Evolutionary conservation across 2,113 vertebrate species (phyloP).

Genomic region (Lophius piscatorius): DNA sequence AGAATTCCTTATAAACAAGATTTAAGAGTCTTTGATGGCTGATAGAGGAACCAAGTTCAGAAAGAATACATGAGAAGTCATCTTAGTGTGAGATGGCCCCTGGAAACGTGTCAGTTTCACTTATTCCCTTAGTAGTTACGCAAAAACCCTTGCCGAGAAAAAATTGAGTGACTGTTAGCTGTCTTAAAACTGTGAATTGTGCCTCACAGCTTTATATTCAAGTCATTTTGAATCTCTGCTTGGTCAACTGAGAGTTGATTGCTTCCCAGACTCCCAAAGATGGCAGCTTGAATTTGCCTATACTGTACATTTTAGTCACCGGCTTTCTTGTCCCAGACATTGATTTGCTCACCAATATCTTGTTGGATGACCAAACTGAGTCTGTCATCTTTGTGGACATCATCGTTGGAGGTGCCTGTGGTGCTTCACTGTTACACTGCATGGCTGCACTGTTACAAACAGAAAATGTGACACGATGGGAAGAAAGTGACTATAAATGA

Average conservation of each 20-base stretch:
- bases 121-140: conserved; percentile 44
- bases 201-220: conserved; percentile 48
- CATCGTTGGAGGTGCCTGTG: conserved; percentile 10
- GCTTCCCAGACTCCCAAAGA: conserved; percentile 38
- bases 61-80: conserved; percentile 42
- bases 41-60: conserved; percentile 36
- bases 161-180: conserved; percentile 44
- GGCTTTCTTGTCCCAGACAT: conserved; percentile 33
- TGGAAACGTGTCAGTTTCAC: conserved; percentile 20
- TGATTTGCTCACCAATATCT: conserved; percentile 36
- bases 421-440: conserved; percentile 37
- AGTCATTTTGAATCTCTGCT: conserved; percentile 58
- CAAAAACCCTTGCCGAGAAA: conserved; percentile 32
- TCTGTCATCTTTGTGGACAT: conserved; percentile 28
- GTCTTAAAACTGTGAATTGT: no score
- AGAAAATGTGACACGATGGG: conserved; percentile 10
- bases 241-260: conserved; percentile 40
- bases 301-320: conserved; percentile 50
- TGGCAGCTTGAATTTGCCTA: conserved; percentile 11
- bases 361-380: conserved; percentile 1
- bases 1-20: conserved; percentile 16
- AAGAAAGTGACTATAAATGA: not conserved
- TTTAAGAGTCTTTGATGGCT: no score
- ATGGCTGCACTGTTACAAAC: conserved; percentile 28
- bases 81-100: conserved; percentile 18